These are phyloP conservation scores for Formica aserva DNA, from an alignment of 2,888 invertebrate genomes.

Conservation along the genomic window DNA sequence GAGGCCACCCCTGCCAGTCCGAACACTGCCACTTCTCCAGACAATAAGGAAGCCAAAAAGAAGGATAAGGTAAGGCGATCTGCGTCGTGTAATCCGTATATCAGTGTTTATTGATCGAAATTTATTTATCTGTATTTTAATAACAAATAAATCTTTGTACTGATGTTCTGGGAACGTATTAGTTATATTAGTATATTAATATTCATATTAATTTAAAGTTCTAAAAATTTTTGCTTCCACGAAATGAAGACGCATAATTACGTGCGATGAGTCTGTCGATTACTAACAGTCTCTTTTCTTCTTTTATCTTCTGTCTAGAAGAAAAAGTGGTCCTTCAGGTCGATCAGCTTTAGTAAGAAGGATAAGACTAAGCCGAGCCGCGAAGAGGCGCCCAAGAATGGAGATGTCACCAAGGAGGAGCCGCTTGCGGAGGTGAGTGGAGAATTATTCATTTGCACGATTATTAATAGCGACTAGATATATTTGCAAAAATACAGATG, in stretches of 20 bases:
- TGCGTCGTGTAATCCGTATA: not conserved
- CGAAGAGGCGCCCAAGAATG: constrained; percentile 88
- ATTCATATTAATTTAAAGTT: not conserved
- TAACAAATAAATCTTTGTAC: not conserved
- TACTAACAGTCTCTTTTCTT: constrained; percentile 62
- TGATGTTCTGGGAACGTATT: not conserved
- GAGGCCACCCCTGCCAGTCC: constrained; percentile 81
- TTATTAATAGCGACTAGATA: not conserved
- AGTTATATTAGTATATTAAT: not conserved
- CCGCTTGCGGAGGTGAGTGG: constrained; percentile 88
- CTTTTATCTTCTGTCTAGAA: constrained; percentile 87
- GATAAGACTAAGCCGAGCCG: constrained; percentile 94
- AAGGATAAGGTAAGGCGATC: constrained; percentile 81
- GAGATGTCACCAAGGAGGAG: constrained; percentile 87
- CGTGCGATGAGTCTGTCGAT: constrained; percentile 53
- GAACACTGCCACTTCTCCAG: constrained; percentile 81
- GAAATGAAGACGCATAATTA: constrained; percentile 20
- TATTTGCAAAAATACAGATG: not conserved
- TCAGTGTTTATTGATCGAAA: not conserved
- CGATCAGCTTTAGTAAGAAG: constrained; percentile 94
- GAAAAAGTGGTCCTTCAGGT: constrained; percentile 96
- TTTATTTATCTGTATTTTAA: not conserved
- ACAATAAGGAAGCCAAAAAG: constrained; percentile 84
- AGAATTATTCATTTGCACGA: constrained; percentile 15
- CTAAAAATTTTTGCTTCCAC: not conserved